Evolutionary conservation across 2,888 invertebrate genomes (phyloP), one percentile per base, ranked within the genome.

Genomic region (Epicampocera succincta): DNA sequence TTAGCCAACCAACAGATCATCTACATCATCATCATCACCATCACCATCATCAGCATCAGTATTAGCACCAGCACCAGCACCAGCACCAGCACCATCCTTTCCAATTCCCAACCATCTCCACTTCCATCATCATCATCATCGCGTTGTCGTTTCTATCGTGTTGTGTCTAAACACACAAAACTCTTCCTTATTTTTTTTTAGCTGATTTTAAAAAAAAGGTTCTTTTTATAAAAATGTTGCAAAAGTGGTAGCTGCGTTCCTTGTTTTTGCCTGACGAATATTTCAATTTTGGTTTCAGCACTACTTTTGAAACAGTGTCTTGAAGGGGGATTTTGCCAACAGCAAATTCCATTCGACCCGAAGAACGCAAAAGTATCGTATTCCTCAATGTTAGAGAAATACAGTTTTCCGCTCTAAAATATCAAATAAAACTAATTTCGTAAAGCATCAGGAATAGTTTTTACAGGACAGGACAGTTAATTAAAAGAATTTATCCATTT

Each of bases 241-340:
- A 77, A 72, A 76, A 61, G 68, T 68, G 73, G 73, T 72, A 73
- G 77, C 81, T 77, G 76, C 56, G 61, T 73, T 81, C n/a, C 61
- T 56, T 15, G 71, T 54, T 65, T 29, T n/a, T 69, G 50, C 25
- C 21, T 48, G 38, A 12, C 8, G 9, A 13, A 63, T 29, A 42
- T 58, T 71, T 19, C 40, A 69, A 71, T 29, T 71, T 54, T 40
- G 3, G 15, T 74, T 78, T 72, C 21, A 72, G 58, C 40, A n/a
- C 48, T 48, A 6, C 29, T 50, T 38, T 58, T 8, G 17, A 2
- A 33, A 74, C 66, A 79, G 66, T 79, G 66, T 11, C 29, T 52
- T 17, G 5, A 9, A 44, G 12, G 11, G 42, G 9, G 40, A 2
- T 13, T 8, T 33, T 3, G 5, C 9, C 8, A 33, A 9, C 8